Base-by-base conservation (phyloP, 1,140 invertebrate species). In the Bathynomus jamesi region DNA sequence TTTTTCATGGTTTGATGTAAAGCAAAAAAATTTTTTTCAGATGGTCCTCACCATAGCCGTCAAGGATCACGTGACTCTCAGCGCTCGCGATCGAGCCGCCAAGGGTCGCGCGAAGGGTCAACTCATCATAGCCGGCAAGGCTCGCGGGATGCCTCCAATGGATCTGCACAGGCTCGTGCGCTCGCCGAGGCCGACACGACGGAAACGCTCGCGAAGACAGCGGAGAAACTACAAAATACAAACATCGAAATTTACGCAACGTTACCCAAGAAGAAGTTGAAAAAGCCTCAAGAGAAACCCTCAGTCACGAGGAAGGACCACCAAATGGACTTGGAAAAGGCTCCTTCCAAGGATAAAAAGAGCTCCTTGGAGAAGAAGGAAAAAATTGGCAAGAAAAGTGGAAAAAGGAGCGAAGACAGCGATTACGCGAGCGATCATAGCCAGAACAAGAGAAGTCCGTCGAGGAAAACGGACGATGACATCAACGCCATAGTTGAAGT, bases 231-330 rank as follows among this genome's bases (percentile, higher is more conserved):
- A 24, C 76, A 77, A 53, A 72, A 29, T n/a, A 74, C 72, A 17
- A 92, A 86, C 78, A 94, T 94, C 65, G 91, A 94, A 82, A 93
- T 95, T 73, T 95, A 95, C 79, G 93, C 92, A 0, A 95, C 93
- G 3, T 80, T 95, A 13, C 93, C 93, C 1, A 95, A 95, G 82
- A 93, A 93, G 81, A 92, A 92, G 80, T 87, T 87, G 32, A 78
- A 74, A 67, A 77, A 77, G 24, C 53, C 71, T 7, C 29, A 32
- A 24, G 76, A 77, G 4, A 77, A 77, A 60, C 29, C 70, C 28
- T 67, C 70, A 0, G 69, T 60, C 32, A 66, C 70, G 53, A n/a
- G 3, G 53, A 11, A 61, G 28, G 31, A 30, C 61, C 46, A 10
- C 3, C 67, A 13, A 25, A 67, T 68, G 24, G 74, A 76, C 13